These are phyloP conservation scores for Oligia latruncula DNA, from an alignment of 2,888 invertebrate genomes.

Conservation along the genomic window DNA sequence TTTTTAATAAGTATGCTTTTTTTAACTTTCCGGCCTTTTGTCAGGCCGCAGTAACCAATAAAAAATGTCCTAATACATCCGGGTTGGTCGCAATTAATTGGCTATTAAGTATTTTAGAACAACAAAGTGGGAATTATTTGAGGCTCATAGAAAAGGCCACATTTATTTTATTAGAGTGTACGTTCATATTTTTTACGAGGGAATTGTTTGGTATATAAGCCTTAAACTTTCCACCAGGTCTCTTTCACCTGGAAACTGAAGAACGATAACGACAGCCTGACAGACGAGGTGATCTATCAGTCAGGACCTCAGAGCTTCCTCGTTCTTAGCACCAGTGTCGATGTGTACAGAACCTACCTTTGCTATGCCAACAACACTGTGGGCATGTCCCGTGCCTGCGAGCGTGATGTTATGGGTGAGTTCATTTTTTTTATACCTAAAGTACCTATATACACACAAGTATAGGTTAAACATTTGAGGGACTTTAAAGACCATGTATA, in stretches of 20 bases:
- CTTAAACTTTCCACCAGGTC: conserved; percentile 79
- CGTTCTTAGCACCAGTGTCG: conserved; percentile 81
- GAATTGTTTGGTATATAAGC: neutral
- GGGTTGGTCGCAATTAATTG: neutral
- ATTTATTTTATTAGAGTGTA: too few species aligned
- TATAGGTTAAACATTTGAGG: neutral
- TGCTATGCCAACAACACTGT: conserved; percentile 96
- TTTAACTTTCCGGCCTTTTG: too few species aligned
- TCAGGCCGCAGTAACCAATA: neutral
- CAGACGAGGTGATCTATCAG: conserved; percentile 90
- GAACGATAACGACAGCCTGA: conserved; percentile 94
- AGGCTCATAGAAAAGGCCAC: neutral
- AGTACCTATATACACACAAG: neutral
- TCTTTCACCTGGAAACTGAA: conserved; percentile 96
- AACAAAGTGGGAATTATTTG: neutral
- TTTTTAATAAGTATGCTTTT: neutral
- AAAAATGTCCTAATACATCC: neutral
- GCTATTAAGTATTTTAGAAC: neutral
- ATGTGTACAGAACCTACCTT: conserved; percentile 93
- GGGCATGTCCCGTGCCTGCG: conserved; percentile 92
- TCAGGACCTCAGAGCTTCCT: conserved; percentile 88
- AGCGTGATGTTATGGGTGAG: conserved; percentile 92
- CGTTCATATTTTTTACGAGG: too few species aligned
- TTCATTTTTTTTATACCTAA: conserved; percentile 5
- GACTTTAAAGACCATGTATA: neutral